Evolutionary conservation across 1,140 invertebrate species (phyloP), one percentile per base, ranked within the genome.

Genomic region (Sitodiplosis mosellana): DNA sequence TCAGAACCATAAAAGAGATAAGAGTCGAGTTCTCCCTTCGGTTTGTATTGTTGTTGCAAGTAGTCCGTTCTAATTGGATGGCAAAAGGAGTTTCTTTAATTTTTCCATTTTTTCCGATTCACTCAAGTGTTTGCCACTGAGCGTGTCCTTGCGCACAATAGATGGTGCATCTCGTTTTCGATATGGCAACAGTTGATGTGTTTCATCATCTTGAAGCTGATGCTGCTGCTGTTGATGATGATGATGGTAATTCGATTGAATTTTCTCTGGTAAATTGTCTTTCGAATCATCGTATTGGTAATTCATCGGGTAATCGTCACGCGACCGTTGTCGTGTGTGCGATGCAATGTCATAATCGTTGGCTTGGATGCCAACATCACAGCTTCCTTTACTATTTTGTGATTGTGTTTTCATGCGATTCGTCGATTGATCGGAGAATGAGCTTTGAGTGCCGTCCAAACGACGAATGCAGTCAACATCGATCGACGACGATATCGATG

Each of bases 311-410:
- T n/a, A 33, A 53, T 51, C 40, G 21, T 56, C 8, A 54, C 48
- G 8, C 37, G 40, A 51, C 48, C 49, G 55, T 46, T 74, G 73
- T 12, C 69, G 74, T 2, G n/a, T n/a, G n/a, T n/a, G n/a, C n/a
- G n/a, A n/a, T n/a, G 71, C 69, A 33, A 78, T 74, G 57, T 78
- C 76, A 50, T 71, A 67, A 0, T 72, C 74, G 57, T 72, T 75
- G 0, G 70, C 69, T 52, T 77, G 74, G 12, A 71, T 69, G 45
- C 69, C 70, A 18, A 72, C 69, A 51, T 73, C 71, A 46, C 66
- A 61, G 48, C 65, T 66, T 21, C 56, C 64, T 51, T 67, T 68
- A 50, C 62, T 66, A 38, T 61, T 63, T 1, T 73, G 69, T 2
- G 60, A 64, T 47, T 71, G 65, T 46, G 71, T 33, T 54, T 52